A percentile compares a stretch with the other conserved stretches of the same genome.
Evolutionary conservation across 1,140 invertebrate species (phyloP).

Genomic region (Panagrolaimus sp.): DNA sequence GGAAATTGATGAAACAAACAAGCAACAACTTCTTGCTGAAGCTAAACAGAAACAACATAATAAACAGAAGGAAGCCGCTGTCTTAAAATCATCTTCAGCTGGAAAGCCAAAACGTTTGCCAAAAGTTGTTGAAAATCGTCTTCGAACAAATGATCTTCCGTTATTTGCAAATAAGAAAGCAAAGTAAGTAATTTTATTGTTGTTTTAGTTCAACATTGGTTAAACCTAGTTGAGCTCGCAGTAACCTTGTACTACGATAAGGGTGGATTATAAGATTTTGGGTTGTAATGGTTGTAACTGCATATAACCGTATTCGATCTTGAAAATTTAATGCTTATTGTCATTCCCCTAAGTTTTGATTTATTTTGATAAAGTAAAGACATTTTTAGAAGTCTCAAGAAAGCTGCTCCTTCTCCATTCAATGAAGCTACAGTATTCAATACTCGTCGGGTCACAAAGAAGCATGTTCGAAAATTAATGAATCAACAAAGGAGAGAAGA

Average conservation of each 20-base stretch:
- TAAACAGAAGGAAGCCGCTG: background rate
- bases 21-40: background rate
- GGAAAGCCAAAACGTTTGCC: background rate
- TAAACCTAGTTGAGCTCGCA: no score
- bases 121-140: slow-evolving; percentile 1
- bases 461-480: background rate
- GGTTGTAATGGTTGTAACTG: no score
- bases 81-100: background rate
- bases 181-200: background rate
- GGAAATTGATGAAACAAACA: slow-evolving; percentile 6
- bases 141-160: slow-evolving; percentile 7
- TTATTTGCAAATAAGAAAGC: background rate
- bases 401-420: slow-evolving; percentile 1
- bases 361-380: no score
- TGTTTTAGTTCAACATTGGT: no score
- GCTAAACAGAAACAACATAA: background rate
- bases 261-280: no score
- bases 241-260: no score
- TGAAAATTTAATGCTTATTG: no score
- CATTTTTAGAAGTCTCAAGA: background rate
- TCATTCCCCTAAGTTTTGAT: no score
- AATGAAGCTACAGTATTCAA: background rate
- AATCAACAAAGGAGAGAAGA: slow-evolving; percentile 2
- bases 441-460: slow-evolving; percentile 5
- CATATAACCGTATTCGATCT: no score